Conservation (phyloP, 2,888 invertebrate genomes). For the Drosophila koepferae region DNA sequence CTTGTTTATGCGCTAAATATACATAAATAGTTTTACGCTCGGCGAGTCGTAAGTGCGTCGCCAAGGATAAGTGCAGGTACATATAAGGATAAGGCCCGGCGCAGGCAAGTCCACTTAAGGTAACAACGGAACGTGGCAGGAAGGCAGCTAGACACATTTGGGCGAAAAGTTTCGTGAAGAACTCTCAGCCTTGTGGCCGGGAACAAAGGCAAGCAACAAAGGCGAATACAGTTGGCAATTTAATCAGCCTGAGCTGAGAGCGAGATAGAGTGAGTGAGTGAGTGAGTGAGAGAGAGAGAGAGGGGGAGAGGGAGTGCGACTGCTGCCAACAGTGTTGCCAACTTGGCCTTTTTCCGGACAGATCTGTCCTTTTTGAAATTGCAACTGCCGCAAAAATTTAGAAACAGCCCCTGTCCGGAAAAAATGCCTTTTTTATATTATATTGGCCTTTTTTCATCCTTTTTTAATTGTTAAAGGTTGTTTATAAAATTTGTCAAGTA, state of each 20-base stretch:
- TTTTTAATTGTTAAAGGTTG: too few species aligned
- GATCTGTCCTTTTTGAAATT: too few species aligned
- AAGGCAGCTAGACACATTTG: conserved; percentile 74
- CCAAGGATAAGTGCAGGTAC: conserved; percentile 50
- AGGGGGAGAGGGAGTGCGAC: conserved; percentile 22
- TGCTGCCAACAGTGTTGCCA: too few species aligned
- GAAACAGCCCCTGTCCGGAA: too few species aligned
- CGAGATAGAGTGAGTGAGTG: background rate
- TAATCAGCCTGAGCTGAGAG: conserved; percentile 60
- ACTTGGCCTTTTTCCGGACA: too few species aligned
- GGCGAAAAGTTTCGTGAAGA: conserved; percentile 43
- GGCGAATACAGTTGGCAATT: conserved; percentile 64
- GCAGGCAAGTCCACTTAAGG: conserved; percentile 66
- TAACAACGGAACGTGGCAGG: conserved; percentile 42
- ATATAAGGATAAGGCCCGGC: conserved; percentile 48
- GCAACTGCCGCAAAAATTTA: too few species aligned
- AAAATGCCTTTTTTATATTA: too few species aligned
- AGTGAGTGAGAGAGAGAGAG: background rate
- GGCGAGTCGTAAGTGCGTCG: conserved; percentile 54
- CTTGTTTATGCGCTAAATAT: conserved; percentile 78
- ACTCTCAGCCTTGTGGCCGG: conserved; percentile 22
- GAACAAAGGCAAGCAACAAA: conserved; percentile 70
- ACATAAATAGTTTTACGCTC: conserved; percentile 78
- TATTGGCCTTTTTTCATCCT: too few species aligned
- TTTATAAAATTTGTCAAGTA: too few species aligned